Evolutionary conservation across 2,113 vertebrate species (phyloP), one percentile per base, ranked within the genome.

Genomic region (Platysteira castanea): DNA sequence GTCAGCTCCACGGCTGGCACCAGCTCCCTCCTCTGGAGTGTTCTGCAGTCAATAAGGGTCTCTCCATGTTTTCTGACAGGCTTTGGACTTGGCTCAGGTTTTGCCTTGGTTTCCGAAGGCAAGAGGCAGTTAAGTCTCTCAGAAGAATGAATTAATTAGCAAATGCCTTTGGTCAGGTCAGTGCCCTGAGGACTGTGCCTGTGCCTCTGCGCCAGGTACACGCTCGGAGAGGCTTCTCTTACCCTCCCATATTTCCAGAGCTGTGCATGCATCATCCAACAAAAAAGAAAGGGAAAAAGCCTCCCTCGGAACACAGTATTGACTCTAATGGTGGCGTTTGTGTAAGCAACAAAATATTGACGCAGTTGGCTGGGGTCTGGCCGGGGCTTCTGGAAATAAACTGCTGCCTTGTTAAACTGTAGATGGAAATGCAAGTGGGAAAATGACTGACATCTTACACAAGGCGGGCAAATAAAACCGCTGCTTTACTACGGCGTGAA

Each of bases 311-410:
- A 60, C 0, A 2, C 27, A 16, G 91, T 95, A 90, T 94, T 96
- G 97, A 97, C 90, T 96, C 79, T 84, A 95, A 75, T 53, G 13
- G 23, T 93, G 94, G 92, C 96, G 65, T 97, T 96, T 83, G 84
- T 94, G 91, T 96, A 97, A 96, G 97, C 96, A 91, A 93, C 97
- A 96, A 97, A 98, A 97, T 97, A 97, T 97, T 97, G 91, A 92
- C 93, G 97, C 59, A 96, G 97, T 97, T 96, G 97, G 96, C 96
- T 88, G 39, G 80, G 96, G 89, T 91, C 96, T 95, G 94, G 75
- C 93, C 47, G 49, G 84, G 69, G 42, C 95, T 96, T 73, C 97
- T 96, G 95, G 97, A 97, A 97, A 98, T 97, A 97, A 98, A 97
- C 97, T 94, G 91, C 90, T 93, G 96, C 96, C 97, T 98, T 98